phyloP scores from a whole-genome alignment of 2,888 invertebrate species.

The Onchidella celtica region DNA sequence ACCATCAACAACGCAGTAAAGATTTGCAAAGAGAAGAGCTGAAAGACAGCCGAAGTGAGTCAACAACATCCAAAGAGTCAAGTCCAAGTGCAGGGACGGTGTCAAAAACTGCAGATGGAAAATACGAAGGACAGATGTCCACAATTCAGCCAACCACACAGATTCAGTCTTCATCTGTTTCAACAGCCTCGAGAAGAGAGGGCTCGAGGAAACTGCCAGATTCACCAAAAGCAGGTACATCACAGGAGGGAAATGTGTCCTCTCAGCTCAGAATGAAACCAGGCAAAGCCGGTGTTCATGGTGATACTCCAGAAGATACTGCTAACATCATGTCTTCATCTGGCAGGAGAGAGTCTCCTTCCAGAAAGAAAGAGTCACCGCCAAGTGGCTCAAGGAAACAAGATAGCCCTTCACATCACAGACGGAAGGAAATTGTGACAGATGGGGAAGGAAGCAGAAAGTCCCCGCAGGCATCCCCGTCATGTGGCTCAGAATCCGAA shows the following conservation, averaged over 20 bases:
- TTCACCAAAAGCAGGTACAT: neutral
- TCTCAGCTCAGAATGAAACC: neutral
- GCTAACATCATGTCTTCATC: slow-evolving; percentile 8
- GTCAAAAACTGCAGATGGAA: neutral
- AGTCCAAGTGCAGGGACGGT: slow-evolving; percentile 38
- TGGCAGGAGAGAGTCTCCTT: slow-evolving; percentile 32
- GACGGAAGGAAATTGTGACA: slow-evolving; percentile 41
- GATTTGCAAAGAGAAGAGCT: slow-evolving; percentile 32
- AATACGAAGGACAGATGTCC: neutral
- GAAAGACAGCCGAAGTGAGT: slow-evolving; percentile 42
- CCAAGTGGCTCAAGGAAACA: neutral
- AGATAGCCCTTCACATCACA: neutral
- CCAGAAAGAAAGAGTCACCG: slow-evolving; percentile 5
- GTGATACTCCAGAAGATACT: neutral
- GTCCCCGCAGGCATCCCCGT: slow-evolving; percentile 53
- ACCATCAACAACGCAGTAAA: slow-evolving; percentile 56
- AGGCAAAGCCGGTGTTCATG: neutral
- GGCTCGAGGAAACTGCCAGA: slow-evolving; percentile 1
- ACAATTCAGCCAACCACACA: neutral
- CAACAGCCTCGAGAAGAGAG: neutral
- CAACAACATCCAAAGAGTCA: slow-evolving; percentile 54
- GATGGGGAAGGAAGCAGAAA: slow-evolving; percentile 19
- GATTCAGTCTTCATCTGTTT: neutral
- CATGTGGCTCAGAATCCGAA: slow-evolving; percentile 49
- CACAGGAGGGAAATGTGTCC: neutral